Percentiles rank a stretch among this genome's conserved stretches.
Evolutionary conservation across 30 jellyfish, hydroid and myxozoan species (phyloP).

Genomic region (Hydractinia symbiolongicarpus): DNA sequence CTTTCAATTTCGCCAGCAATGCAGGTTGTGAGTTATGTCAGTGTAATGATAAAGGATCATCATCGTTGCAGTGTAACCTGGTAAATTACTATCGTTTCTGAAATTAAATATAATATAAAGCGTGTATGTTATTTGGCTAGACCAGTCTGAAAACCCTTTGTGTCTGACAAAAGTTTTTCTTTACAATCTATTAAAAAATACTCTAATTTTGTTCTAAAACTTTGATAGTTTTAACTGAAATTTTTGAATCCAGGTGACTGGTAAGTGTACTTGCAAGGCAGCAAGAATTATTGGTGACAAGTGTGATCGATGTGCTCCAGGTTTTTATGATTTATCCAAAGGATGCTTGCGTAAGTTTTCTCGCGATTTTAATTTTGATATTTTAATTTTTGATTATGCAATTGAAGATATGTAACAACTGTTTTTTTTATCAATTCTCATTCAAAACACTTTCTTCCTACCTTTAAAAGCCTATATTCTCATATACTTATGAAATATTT

Average conservation of each 20-base stretch:
- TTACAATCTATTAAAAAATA: too few relatives aligned
- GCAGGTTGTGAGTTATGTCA: constrained; percentile 76
- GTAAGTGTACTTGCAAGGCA: constrained; percentile 66
- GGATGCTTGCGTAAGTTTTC: constrained; percentile 87
- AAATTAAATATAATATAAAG: neutral
- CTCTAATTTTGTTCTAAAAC: too few relatives aligned
- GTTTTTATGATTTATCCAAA: constrained; percentile 55
- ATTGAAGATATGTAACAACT: neutral
- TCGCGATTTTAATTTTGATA: neutral
- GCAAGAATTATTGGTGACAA: constrained; percentile 71
- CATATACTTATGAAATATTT: too few relatives aligned
- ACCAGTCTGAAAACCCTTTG: neutral
- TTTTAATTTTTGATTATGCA: neutral
- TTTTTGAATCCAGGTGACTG: constrained; percentile 21
- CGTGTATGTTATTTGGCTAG: neutral
- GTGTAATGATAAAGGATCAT: constrained; percentile 65
- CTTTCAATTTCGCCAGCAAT: constrained; percentile 66
- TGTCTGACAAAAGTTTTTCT: too few relatives aligned
- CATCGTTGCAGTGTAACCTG: constrained; percentile 51
- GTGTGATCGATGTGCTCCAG: constrained; percentile 90
- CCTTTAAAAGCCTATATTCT: too few relatives aligned
- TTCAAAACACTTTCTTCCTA: too few relatives aligned
- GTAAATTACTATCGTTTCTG: constrained; percentile 30
- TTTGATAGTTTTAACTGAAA: too few relatives aligned
- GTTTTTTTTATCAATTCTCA: neutral